phyloP scores from a whole-genome alignment of 2,888 invertebrate species.

The Osedax fenrisi region DNA sequence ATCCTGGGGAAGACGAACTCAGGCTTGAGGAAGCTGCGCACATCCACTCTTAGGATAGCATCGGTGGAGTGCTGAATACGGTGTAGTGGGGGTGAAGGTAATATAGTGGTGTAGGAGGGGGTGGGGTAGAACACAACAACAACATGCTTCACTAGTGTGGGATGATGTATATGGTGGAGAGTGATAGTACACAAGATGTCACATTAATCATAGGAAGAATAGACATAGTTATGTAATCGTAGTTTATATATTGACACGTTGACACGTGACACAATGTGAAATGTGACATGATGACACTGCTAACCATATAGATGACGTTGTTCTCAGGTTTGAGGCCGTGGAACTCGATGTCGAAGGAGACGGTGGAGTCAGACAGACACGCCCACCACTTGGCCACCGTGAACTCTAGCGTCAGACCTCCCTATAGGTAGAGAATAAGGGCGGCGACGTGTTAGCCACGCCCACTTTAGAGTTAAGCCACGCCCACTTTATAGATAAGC shows the following conservation, averaged over 20 bases:
- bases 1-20: constrained; percentile 70
- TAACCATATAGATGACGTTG: constrained; percentile 57
- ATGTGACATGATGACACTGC: constrained; percentile 59
- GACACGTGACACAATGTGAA: too few relatives aligned
- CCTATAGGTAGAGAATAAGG: constrained; percentile 28
- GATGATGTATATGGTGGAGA: too few relatives aligned
- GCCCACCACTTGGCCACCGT: constrained; percentile 91
- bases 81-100: too few relatives aligned
- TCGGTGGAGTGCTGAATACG: constrained; percentile 63
- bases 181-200: too few relatives aligned
- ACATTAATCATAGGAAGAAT: too few relatives aligned
- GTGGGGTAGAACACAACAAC: too few relatives aligned
- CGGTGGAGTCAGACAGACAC: constrained; percentile 62
- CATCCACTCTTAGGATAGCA: constrained; percentile 63
- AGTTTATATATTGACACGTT: too few relatives aligned
- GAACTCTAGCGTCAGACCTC: constrained; percentile 63
- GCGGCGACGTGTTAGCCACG: not conserved
- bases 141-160: too few relatives aligned
- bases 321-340: constrained; percentile 66
- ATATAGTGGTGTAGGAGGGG: too few relatives aligned
- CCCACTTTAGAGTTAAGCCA: not conserved
- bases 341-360: constrained; percentile 60
- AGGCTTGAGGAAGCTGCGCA: constrained; percentile 60
- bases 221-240: too few relatives aligned
- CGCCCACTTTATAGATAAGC: constrained; percentile 34